Conservation (phyloP, 2,113 vertebrate species). For the Pteruthius melanotis region DNA sequence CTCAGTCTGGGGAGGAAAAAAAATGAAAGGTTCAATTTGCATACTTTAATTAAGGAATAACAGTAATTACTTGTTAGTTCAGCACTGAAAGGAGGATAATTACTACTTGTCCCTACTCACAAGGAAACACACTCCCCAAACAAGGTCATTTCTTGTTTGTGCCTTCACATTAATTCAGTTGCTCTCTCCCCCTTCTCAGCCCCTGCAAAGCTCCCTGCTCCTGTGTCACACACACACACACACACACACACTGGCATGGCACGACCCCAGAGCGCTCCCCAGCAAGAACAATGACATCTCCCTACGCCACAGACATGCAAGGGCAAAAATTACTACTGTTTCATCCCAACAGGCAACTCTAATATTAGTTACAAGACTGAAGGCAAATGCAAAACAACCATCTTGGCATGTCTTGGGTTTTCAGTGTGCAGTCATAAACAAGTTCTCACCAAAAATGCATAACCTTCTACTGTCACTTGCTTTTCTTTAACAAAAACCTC, state of each 20-base stretch:
- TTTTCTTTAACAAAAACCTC: background rate
- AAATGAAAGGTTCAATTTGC: conserved; percentile 4
- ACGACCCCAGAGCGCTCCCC: background rate
- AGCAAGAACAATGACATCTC: background rate
- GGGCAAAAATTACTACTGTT: background rate
- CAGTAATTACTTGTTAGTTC: conserved; percentile 62
- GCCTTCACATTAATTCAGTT: conserved; percentile 40
- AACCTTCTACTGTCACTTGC: background rate
- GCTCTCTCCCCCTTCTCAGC: background rate
- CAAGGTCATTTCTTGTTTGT: conserved; percentile 64
- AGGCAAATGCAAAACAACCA: background rate
- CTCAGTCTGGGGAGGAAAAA: background rate
- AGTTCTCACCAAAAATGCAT: background rate
- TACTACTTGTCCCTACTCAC: conserved; percentile 55
- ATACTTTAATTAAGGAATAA: conserved; percentile 54
- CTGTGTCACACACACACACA: conserved; percentile 28
- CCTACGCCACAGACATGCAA: background rate
- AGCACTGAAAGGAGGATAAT: conserved; percentile 65
- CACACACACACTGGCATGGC: background rate
- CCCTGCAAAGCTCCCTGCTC: background rate
- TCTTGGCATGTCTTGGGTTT: background rate
- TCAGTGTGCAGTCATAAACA: background rate
- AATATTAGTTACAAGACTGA: background rate
- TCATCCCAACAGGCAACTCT: background rate
- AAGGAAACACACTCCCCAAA: conserved; percentile 49